Evolutionary conservation across 2,797 vertebrate genomes (phyloP), one percentile per base, ranked within the genome.

Genomic region (Odontamblyopus rebecca): DNA sequence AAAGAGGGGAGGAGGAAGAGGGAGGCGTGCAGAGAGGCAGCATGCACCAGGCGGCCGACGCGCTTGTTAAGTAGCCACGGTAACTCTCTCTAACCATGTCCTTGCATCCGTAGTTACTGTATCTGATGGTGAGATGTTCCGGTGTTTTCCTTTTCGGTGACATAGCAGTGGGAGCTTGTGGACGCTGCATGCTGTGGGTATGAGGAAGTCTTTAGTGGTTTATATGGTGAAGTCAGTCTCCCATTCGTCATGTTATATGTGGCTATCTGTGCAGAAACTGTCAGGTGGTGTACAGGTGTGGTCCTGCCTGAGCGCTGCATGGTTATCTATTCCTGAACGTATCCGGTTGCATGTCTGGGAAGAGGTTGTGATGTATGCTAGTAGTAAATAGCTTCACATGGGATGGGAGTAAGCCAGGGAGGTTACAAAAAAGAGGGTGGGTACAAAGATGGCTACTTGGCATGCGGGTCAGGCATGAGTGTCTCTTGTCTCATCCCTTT

Each of bases 391-490:
- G 27, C 16, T 65, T 57, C 53, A 63, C 59, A 44, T 76, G 75
- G 69, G 67, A 62, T 74, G 74, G 71, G 62, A 66, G 61, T 61
- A 69, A 66, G 63, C 61, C 61, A 59, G 67, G 29, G 23, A 61
- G 68, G 54, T 53, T 48, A 65, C 7, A 65, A 65, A 65, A 56
- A 0, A 26, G 82, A 76, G 85, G 83, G 79, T 76, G 90, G 82
- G 89, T 83, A 85, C 79, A 81, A 89, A 88, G 86, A 91, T 87
- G 89, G 83, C 92, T 91, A 84, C 89, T 93, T 91, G 88, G 78
- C 88, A 92, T 93, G 90, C 91, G 73, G 90, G 91, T 93, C 90
- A 91, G 84, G 70, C 82, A 38, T 66, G 66, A 71, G 69, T 67
- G 68, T 88, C 81, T 78, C 77, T 79, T 61, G 68, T 68, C 82